phyloP scores from a whole-genome alignment of 2,888 invertebrate species.

The Neoitamus cyanurus region DNA sequence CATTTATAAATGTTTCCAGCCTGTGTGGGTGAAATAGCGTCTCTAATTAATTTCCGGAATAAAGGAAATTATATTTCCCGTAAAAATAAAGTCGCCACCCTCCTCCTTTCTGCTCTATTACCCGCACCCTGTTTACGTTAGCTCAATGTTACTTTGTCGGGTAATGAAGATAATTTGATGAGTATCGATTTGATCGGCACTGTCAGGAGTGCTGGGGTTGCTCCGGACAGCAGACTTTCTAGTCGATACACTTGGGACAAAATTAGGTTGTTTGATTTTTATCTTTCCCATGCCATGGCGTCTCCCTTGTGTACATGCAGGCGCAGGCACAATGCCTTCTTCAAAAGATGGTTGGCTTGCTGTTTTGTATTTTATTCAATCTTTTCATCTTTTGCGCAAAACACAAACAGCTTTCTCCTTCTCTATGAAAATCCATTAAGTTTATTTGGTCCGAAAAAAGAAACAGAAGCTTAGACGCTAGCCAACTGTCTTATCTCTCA shows the following conservation, averaged over 20 bases:
- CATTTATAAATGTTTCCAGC: neutral
- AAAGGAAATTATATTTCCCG: constrained; percentile 52
- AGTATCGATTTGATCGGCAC: constrained; percentile 52
- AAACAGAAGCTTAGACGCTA: neutral
- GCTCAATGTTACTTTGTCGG: constrained; percentile 8
- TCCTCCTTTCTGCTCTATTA: constrained; percentile 17
- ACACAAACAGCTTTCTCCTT: constrained; percentile 4
- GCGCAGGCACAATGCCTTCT: constrained; percentile 13
- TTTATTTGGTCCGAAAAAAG: constrained; percentile 32
- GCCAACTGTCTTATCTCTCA: neutral
- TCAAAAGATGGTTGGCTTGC: constrained; percentile 7
- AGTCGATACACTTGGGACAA: constrained; percentile 39
- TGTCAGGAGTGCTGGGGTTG: constrained; percentile 35
- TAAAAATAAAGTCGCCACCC: constrained; percentile 48
- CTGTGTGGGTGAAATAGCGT: constrained; percentile 41
- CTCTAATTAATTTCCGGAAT: constrained; percentile 52
- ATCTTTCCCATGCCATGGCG: neutral
- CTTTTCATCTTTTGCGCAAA: constrained; percentile 32
- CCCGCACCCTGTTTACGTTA: constrained; percentile 34
- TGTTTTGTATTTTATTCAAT: constrained; percentile 36
- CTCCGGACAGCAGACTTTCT: constrained; percentile 35
- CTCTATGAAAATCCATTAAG: constrained; percentile 28
- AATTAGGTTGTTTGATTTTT: constrained; percentile 48
- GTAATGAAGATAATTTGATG: constrained; percentile 53
- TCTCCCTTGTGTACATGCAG: neutral